These are phyloP conservation scores for Cardiocondyla obscurior DNA, from an alignment of 1,140 invertebrate genomes.

Conservation along the genomic window DNA sequence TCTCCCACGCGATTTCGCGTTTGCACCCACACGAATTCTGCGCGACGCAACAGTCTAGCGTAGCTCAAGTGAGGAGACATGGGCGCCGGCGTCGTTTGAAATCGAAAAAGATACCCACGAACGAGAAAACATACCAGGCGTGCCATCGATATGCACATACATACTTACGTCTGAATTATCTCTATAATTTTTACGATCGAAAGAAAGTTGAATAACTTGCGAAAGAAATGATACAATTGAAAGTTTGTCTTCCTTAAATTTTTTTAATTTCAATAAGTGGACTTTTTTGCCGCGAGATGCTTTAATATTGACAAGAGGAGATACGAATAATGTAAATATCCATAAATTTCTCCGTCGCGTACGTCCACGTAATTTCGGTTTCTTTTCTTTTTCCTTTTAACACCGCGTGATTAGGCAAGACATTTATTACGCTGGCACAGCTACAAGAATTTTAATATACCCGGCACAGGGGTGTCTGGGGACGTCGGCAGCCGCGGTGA, in stretches of 20 bases:
- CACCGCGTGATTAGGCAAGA: neutral
- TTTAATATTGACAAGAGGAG: neutral
- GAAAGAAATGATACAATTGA: neutral
- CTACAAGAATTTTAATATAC: constrained; percentile 2
- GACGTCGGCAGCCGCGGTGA: neutral
- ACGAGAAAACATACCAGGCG: neutral
- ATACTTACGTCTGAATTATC: neutral
- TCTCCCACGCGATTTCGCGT: constrained; percentile 23
- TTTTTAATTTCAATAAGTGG: neutral
- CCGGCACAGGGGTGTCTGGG: neutral
- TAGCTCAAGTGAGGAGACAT: neutral
- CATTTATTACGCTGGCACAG: neutral
- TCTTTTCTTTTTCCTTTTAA: neutral
- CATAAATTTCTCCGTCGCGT: neutral
- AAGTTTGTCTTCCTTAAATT: neutral
- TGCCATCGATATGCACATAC: neutral
- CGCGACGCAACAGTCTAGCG: constrained; percentile 30
- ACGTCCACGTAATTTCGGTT: neutral
- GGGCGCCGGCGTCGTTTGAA: neutral
- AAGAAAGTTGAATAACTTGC: neutral
- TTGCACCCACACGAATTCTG: constrained; percentile 21
- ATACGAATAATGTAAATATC: neutral
- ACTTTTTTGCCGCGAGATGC: neutral
- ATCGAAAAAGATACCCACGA: neutral
- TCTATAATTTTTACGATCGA: neutral